phyloP scores from a whole-genome alignment of 2,797 vertebrate species.

The Schizopygopsis malacanthus region DNA sequence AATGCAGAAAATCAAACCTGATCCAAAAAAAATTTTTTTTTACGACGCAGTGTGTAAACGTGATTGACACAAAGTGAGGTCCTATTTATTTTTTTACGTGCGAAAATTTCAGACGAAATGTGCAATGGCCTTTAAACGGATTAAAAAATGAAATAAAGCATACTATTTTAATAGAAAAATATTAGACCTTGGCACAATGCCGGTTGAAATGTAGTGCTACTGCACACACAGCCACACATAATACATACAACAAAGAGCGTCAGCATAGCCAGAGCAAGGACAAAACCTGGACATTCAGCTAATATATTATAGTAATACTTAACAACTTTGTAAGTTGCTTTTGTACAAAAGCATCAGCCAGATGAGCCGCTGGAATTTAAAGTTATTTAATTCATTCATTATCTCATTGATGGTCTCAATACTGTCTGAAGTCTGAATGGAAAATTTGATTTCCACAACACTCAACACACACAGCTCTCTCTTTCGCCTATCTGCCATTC shows the following conservation, averaged over 20 bases:
- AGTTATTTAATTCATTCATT: background rate
- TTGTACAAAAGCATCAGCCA: constrained; percentile 34
- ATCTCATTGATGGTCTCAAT: constrained; percentile 5
- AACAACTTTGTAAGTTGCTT: background rate
- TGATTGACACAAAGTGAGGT: no score
- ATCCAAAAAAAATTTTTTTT: no score
- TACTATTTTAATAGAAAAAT: background rate
- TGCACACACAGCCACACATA: background rate
- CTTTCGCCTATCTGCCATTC: background rate
- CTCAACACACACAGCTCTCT: background rate
- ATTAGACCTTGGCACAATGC: background rate
- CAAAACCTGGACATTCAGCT: background rate
- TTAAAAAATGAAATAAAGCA: background rate
- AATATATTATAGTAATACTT: background rate
- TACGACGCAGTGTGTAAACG: no score
- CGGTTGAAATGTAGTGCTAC: background rate
- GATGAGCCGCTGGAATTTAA: constrained; percentile 62
- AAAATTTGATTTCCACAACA: background rate
- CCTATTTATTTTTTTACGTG: no score
- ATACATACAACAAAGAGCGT: background rate
- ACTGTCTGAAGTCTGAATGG: constrained; percentile 46
- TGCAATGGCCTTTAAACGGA: background rate
- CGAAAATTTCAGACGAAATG: no score
- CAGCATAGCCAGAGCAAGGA: background rate
- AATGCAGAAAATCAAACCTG: no score